phyloP scores from a whole-genome alignment of 2,888 invertebrate genomes.

The Malthinus seriepunctatus region DNA sequence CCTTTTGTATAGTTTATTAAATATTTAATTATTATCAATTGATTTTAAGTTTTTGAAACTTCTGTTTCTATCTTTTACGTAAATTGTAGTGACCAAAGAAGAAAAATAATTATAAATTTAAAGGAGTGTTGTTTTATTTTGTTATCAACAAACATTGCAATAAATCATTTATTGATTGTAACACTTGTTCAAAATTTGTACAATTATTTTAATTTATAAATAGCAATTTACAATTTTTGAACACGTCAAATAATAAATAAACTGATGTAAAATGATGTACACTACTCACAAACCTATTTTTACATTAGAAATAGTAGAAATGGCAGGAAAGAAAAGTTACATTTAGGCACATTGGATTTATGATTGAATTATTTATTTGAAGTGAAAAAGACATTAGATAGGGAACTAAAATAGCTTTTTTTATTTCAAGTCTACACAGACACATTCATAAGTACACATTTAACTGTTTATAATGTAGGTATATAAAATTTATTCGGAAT shows the following conservation, averaged over 20 bases:
- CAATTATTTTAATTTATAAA: neutral
- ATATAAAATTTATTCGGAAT: conserved; percentile 1
- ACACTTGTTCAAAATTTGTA: conserved; percentile 2
- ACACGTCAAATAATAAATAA: conserved; percentile 5
- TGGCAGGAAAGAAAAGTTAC: conserved; percentile 14
- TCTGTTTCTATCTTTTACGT: too few species aligned
- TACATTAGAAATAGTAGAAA: conserved; percentile 11
- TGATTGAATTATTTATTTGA: conserved; percentile 9
- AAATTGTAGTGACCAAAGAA: too few species aligned
- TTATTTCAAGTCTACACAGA: conserved; percentile 1
- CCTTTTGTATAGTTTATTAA: too few species aligned
- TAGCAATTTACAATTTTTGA: too few species aligned
- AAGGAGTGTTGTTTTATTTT: too few species aligned
- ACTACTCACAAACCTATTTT: conserved; percentile 10
- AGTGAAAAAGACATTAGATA: conserved; percentile 4
- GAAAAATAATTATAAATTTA: too few species aligned
- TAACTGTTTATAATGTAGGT: neutral
- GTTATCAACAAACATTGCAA: too few species aligned
- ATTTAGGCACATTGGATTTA: conserved; percentile 15
- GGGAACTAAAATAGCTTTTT: neutral
- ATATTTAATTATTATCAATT: too few species aligned
- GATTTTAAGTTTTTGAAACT: too few species aligned
- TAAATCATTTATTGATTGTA: neutral
- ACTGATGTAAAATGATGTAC: conserved; percentile 3
- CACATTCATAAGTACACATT: neutral